A percentile compares a stretch with the other conserved stretches of the same genome.
phyloP scores from a whole-genome alignment of 2,888 invertebrate genomes.

The Hydropsyche betteni region DNA sequence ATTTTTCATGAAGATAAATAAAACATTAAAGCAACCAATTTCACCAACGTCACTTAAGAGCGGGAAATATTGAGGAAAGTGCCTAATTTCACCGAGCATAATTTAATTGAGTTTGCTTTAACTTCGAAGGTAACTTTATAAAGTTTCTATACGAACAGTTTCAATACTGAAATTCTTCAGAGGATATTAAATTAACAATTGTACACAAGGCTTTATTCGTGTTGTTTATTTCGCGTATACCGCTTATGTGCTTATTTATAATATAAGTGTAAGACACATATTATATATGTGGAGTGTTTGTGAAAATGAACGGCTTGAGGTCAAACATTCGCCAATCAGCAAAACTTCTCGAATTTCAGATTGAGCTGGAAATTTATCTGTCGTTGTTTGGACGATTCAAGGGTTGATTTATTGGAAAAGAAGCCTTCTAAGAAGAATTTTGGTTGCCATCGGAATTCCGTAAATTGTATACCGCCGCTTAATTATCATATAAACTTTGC shows the following conservation, averaged over 20 bases:
- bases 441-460: slow-evolving; percentile 1
- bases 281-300: neutral
- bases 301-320: neutral
- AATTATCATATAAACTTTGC: slow-evolving; percentile 12
- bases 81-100: slow-evolving; percentile 33
- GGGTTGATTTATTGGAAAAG: slow-evolving; percentile 8
- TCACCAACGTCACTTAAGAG: slow-evolving; percentile 26
- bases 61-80: slow-evolving; percentile 21
- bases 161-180: slow-evolving; percentile 33
- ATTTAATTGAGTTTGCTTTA: slow-evolving; percentile 40
- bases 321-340: slow-evolving; percentile 13
- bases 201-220: neutral
- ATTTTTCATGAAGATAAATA: slow-evolving; percentile 4
- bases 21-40: slow-evolving; percentile 17
- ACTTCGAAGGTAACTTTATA: slow-evolving; percentile 35
- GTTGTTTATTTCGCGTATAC: neutral
- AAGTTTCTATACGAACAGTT: slow-evolving; percentile 32
- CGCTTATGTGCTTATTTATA: neutral
- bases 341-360: neutral
- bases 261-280: neutral
- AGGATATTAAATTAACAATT: slow-evolving; percentile 33
- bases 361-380: slow-evolving; percentile 23
- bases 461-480: slow-evolving; percentile 9
- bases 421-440: slow-evolving; percentile 8
- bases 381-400: slow-evolving; percentile 8